Percentiles rank a stretch among this genome's conserved stretches.
Evolutionary conservation across 2,888 invertebrate species (phyloP).

Genomic region (Merodon equestris): DNA sequence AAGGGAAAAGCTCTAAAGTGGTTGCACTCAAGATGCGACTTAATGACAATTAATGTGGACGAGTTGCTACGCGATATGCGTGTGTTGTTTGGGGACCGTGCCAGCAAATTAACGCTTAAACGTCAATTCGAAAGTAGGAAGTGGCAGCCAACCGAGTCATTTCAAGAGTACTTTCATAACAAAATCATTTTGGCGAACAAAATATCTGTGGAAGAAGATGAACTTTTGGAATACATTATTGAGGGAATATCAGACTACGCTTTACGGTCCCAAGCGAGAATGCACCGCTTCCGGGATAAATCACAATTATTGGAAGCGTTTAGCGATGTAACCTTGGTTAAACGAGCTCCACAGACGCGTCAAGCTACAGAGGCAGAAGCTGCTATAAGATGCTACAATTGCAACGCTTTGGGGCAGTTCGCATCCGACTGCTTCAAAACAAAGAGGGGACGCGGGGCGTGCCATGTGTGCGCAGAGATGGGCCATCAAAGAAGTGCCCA

Average conservation of each 20-base stretch:
- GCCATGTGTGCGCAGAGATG: constrained; percentile 28
- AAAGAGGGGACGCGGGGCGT: constrained; percentile 29
- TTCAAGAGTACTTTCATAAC: constrained; percentile 60
- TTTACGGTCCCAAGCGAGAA: constrained; percentile 26
- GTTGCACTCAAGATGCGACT: constrained; percentile 30
- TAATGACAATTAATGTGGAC: constrained; percentile 36
- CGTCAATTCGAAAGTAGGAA: constrained; percentile 53
- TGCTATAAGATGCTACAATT: constrained; percentile 22
- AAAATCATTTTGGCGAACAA: constrained; percentile 61
- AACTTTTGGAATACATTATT: constrained; percentile 64
- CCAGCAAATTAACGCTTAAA: constrained; percentile 38
- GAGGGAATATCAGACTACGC: constrained; percentile 52
- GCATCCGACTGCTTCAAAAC: constrained; percentile 22
- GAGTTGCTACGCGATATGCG: constrained; percentile 40
- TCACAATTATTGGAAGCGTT: constrained; percentile 1
- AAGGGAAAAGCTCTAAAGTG: constrained; percentile 39
- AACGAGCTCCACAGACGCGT: not conserved
- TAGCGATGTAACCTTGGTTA: not conserved
- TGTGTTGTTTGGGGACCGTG: constrained; percentile 36
- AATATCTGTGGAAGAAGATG: constrained; percentile 68
- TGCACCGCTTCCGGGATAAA: constrained; percentile 41
- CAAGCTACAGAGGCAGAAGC: not conserved
- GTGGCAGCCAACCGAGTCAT: constrained; percentile 54
- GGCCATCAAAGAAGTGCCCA: constrained; percentile 9
- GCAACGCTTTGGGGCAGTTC: constrained; percentile 21